Percentiles rank a stretch among this genome's conserved stretches.
Evolutionary conservation across 2,113 vertebrate genomes (phyloP).

Genomic region (Xiphophorus couchianus): DNA sequence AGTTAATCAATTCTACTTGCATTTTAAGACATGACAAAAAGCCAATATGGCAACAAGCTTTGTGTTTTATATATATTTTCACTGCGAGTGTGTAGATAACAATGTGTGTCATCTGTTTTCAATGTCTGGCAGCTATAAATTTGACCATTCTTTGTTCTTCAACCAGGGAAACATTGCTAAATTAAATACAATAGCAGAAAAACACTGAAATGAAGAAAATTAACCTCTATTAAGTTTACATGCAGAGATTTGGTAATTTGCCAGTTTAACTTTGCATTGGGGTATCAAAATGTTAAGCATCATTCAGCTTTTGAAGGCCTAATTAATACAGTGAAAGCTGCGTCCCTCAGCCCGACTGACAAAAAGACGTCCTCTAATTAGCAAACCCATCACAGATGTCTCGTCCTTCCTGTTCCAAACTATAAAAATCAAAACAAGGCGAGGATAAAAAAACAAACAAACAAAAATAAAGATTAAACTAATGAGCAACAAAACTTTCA

Average conservation of each 20-base stretch:
- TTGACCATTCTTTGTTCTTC: constrained; percentile 47
- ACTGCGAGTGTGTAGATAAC: background rate
- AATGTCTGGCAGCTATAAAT: constrained; percentile 24
- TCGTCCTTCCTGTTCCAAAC: constrained; percentile 17
- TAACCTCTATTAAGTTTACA: background rate
- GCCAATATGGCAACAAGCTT: too few species aligned
- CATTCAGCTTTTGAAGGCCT: constrained; percentile 14
- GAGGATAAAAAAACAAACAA: background rate
- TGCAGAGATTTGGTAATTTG: background rate
- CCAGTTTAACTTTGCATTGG: background rate
- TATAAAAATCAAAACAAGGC: background rate
- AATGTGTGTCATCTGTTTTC: constrained; percentile 14
- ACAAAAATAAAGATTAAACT: constrained; percentile 12
- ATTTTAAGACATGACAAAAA: too few species aligned
- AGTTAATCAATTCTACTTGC: too few species aligned
- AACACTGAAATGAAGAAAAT: background rate
- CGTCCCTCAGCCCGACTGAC: constrained; percentile 4
- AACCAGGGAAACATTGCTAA: constrained; percentile 12
- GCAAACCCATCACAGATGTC: constrained; percentile 31
- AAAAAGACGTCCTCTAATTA: constrained; percentile 23
- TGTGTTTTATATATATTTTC: too few species aligned
- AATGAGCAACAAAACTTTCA: constrained; percentile 34
- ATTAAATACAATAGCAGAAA: background rate
- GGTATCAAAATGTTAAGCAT: constrained; percentile 3
- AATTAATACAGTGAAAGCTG: constrained; percentile 17